phyloP scores from a whole-genome alignment of 2,797 vertebrate species.

The Diceros bicornis region DNA sequence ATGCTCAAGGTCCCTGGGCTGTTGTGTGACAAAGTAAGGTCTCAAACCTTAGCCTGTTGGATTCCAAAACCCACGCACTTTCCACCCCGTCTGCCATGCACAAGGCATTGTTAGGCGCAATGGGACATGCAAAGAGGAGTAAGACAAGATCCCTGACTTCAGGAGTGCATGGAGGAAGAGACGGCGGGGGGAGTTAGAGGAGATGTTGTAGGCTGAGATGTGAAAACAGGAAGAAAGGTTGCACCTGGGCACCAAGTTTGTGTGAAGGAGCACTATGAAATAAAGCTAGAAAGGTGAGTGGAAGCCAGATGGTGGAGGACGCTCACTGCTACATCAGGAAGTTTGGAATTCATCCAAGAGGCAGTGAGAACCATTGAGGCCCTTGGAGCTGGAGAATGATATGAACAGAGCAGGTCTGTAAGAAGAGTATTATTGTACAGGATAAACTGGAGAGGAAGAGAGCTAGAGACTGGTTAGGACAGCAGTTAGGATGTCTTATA shows the following conservation, averaged over 20 bases:
- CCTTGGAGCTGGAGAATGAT: neutral
- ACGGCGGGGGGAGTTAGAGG: neutral
- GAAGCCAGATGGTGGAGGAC: neutral
- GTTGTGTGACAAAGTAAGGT: neutral
- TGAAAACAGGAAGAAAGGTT: neutral
- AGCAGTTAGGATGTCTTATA: neutral
- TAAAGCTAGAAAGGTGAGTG: neutral
- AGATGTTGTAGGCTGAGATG: no score
- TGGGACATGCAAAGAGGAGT: neutral
- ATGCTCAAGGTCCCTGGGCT: neutral
- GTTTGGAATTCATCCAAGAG: neutral
- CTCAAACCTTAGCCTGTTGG: neutral
- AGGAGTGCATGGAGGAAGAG: neutral
- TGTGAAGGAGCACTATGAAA: neutral
- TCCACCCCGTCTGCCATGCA: rapidly evolving
- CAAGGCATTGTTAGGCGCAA: neutral
- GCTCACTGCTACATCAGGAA: neutral
- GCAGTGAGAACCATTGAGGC: neutral
- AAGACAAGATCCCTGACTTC: neutral
- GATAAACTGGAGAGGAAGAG: neutral
- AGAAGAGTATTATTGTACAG: neutral
- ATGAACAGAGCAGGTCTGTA: neutral
- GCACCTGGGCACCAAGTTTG: no score
- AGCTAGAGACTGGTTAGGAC: no score
- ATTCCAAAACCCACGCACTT: neutral